Percentiles rank a stretch among this genome's conserved stretches.
Evolutionary conservation across 2,888 invertebrate genomes (phyloP).

Genomic region (Rhamnusium bicolor): DNA sequence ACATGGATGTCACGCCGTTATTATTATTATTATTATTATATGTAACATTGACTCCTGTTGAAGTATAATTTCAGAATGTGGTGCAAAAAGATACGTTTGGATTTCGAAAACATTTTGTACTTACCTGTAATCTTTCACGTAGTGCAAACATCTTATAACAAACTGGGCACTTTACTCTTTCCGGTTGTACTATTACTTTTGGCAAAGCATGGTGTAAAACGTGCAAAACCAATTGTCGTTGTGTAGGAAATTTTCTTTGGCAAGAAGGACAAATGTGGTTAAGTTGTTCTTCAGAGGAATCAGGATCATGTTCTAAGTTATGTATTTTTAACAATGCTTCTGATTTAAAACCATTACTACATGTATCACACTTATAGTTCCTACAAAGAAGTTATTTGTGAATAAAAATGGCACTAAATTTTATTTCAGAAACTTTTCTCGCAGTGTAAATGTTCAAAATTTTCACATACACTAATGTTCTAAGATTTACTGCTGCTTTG

Average conservation of each 20-base stretch:
- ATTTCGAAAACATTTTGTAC: constrained; percentile 5
- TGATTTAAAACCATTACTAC: constrained; percentile 56
- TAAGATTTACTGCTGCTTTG: no score
- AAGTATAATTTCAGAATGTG: no score
- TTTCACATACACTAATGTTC: no score
- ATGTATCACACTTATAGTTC: constrained; percentile 60
- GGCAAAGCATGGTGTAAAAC: constrained; percentile 58
- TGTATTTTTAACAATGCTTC: constrained; percentile 63
- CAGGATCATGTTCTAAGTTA: constrained; percentile 60
- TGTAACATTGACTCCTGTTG: no score
- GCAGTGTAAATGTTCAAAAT: no score
- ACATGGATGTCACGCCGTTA: no score
- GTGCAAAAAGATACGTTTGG: no score
- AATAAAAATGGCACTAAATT: no score
- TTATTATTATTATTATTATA: no score
- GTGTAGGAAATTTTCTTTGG: constrained; percentile 62
- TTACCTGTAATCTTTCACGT: constrained; percentile 75
- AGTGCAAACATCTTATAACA: constrained; percentile 80
- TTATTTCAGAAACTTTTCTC: no score
- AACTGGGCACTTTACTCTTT: constrained; percentile 75
- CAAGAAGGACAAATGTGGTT: constrained; percentile 63
- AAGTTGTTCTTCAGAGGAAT: constrained; percentile 58
- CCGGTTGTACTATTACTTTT: constrained; percentile 47
- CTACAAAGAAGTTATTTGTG: no score
- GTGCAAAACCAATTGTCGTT: constrained; percentile 62